Conservation (phyloP, 2,888 invertebrate species). For the Vannuccia rotundouncinata region DNA sequence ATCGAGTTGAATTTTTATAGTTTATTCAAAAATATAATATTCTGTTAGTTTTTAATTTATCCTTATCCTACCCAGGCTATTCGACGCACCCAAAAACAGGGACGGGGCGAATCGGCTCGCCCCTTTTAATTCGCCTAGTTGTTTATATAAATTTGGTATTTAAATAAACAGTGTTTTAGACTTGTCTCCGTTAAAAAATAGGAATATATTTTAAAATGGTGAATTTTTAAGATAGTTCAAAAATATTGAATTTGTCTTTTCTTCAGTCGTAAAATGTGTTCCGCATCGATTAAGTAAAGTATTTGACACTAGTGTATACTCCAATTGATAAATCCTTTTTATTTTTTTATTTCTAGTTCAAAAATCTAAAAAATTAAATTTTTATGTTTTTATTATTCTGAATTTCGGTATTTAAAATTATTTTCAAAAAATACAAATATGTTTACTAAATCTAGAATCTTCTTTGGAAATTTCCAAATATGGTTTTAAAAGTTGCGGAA, state of each 20-base stretch:
- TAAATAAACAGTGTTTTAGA: no score
- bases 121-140: background rate
- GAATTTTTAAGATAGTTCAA: no score
- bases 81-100: background rate
- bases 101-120: background rate
- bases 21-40: no score
- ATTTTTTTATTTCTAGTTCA: background rate
- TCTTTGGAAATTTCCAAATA: background rate
- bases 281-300: no score
- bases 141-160: background rate
- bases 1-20: no score
- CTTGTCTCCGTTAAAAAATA: no score
- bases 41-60: no score
- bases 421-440: background rate
- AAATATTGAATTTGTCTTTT: no score
- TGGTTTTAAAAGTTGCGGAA: background rate
- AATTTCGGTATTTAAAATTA: background rate
- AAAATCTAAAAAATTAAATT: background rate
- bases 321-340: background rate
- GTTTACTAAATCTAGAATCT: background rate
- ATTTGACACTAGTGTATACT: background rate
- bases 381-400: background rate
- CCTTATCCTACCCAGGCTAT: background rate
- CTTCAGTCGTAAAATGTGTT: no score
- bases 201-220: no score